These are phyloP conservation scores for Otolemur garnettii DNA, from an alignment of 2,113 vertebrate genomes.

Conservation along the genomic window DNA sequence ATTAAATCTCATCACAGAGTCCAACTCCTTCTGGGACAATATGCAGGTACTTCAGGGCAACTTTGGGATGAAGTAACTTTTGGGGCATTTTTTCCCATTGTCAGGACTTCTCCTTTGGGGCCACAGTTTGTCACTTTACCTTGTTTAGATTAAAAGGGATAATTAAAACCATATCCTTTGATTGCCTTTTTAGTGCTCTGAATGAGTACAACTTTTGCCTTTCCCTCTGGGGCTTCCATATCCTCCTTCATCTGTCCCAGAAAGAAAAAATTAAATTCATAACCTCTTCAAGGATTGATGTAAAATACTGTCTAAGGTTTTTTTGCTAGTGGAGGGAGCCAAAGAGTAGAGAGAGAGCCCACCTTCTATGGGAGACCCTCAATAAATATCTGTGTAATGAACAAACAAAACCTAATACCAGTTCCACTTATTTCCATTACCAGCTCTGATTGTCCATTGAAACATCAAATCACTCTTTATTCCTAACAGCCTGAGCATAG, in stretches of 20 bases:
- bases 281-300: neutral
- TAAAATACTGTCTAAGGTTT: neutral
- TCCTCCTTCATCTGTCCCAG: neutral
- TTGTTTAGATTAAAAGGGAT: conserved; percentile 49
- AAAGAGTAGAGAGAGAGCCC: neutral
- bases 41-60: neutral
- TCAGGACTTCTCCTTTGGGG: conserved; percentile 35
- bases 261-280: conserved; percentile 40
- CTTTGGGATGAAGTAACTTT: neutral
- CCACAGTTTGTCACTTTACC: conserved; percentile 63
- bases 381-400: neutral
- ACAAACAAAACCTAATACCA: neutral
- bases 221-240: neutral
- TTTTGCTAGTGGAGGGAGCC: neutral
- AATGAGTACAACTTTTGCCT: conserved; percentile 30
- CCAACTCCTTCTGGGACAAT: neutral
- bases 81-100: neutral
- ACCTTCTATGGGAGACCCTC: neutral
- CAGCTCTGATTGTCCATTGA: neutral
- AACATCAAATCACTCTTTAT: neutral
- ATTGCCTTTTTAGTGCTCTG: conserved; percentile 60
- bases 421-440: neutral
- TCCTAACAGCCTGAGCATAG: neutral
- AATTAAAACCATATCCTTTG: conserved; percentile 67
- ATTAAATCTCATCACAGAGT: neutral